Base-by-base conservation (phyloP, 2,888 invertebrate genomes). In the Mimachlamys varia region DNA sequence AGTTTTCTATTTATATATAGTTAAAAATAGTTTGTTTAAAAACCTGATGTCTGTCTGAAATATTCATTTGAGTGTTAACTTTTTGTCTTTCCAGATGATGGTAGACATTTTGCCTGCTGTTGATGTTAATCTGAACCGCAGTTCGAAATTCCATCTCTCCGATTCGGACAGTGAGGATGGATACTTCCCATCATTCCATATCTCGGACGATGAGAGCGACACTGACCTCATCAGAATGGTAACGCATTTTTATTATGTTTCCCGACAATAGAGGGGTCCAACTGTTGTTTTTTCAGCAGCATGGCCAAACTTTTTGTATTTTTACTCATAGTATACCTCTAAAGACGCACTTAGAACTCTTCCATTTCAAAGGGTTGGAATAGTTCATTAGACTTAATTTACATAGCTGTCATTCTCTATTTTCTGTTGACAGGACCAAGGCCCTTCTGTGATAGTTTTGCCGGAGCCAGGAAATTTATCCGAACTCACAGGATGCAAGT, bases 361-460 rank as follows among this genome's bases (percentile, higher is more conserved):
- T n/a, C n/a, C n/a, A n/a, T n/a, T n/a, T n/a, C n/a, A n/a, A n/a
- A n/a, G n/a, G n/a, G n/a, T n/a, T n/a, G n/a, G n/a, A n/a, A n/a
- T n/a, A n/a, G n/a, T n/a, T n/a, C n/a, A n/a, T n/a, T n/a, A n/a
- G n/a, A n/a, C n/a, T n/a, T n/a, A n/a, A n/a, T n/a, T n/a, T n/a
- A n/a, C n/a, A n/a, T n/a, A n/a, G n/a, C n/a, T n/a, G n/a, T n/a
- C n/a, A n/a, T n/a, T n/a, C n/a, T n/a, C n/a, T n/a, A n/a, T n/a
- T n/a, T 53, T 76, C 38, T 88, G 76, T 27, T 91, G 89, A 15
- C 90, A 93, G 93, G 94, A 94, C 55, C 91, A 91, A 12, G 95
- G 95, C 87, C 95, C 95, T 27, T 93, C 95, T 37, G 95, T 95
- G 50, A 94, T 95, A 55, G 95, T 95, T 55, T 90, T 95, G 19